Evolutionary conservation across 2,797 vertebrate species (phyloP), one percentile per base, ranked within the genome.

Genomic region (Limosa lapponica): DNA sequence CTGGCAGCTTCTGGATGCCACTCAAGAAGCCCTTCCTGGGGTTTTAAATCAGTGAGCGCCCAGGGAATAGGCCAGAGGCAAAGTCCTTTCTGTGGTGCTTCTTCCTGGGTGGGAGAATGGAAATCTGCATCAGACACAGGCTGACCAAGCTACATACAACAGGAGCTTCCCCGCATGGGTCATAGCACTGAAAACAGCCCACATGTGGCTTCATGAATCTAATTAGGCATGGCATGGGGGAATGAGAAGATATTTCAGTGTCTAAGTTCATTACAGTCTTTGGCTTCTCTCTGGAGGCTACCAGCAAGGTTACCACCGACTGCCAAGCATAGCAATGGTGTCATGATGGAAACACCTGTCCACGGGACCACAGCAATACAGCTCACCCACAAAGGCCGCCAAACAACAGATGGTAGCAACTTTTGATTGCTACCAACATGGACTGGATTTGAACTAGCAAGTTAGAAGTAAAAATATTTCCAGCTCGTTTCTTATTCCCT

Each of bases 391-490:
- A 32, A 71, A 78, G 54, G 65, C 87, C 61, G 15, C 91, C 94
- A 93, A 83, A 75, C 49, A 78, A 83, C 94, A 95, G 84, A 90
- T 92, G 94, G 84, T 62, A 90, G 46, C 74, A 77, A 93, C 72
- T 87, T 87, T 54, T 69, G 52, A 54, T 36, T 2, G 2, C 79
- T 82, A 86, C 72, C 72, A 75, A 25, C 5, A 2, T 5, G 39
- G 87, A 34, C 65, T 69, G 85, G 43, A 75, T 86, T 82, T 91
- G 82, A 86, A 96, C 39, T 46, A 66, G 49, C 2, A 12, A 90
- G 72, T 70, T 44, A 83, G 27, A 79, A 93, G 66, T 59, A 81
- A 62, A 91, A 96, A 72, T 69, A 74, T 75, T 91, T 78, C 91
- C 82, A 95, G 43, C 41, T 74, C 5, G 2, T 94, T 90, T 86